Evolutionary conservation across 1,140 invertebrate genomes (phyloP).

Genomic region (Pararge aegeria): DNA sequence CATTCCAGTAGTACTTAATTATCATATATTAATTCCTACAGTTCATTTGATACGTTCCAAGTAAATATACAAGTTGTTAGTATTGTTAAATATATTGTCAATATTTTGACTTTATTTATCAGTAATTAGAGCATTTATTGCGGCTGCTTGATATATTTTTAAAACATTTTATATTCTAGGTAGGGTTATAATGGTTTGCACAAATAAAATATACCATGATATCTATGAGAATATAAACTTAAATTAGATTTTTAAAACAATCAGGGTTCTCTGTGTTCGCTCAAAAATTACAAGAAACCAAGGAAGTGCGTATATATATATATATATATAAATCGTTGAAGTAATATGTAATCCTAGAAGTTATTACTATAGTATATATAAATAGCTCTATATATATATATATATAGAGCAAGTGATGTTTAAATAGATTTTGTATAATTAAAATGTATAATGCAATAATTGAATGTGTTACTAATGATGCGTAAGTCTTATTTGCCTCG

Average conservation of each 20-base stretch:
- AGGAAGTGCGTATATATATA: background rate
- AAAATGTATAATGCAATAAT: background rate
- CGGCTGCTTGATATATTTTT: too few relatives aligned
- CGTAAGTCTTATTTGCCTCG: background rate
- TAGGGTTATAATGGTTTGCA: too few relatives aligned
- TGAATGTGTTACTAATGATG: background rate
- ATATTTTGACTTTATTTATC: too few relatives aligned
- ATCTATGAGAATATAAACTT: background rate
- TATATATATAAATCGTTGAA: too few relatives aligned
- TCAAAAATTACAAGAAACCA: background rate
- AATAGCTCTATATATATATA: background rate
- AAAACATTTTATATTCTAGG: too few relatives aligned
- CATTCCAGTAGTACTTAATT: too few relatives aligned
- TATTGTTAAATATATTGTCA: too few relatives aligned
- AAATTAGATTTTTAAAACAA: background rate
- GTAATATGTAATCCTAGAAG: too few relatives aligned
- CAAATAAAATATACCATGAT: background rate
- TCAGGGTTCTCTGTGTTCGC: background rate
- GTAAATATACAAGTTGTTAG: too few relatives aligned
- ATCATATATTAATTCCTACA: too few relatives aligned
- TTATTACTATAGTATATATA: background rate
- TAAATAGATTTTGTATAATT: background rate
- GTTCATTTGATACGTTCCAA: too few relatives aligned
- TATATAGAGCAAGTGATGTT: background rate
- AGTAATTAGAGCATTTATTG: too few relatives aligned